Conservation (phyloP, 2,113 vertebrate genomes). For the Limnothrissa miodon region DNA sequence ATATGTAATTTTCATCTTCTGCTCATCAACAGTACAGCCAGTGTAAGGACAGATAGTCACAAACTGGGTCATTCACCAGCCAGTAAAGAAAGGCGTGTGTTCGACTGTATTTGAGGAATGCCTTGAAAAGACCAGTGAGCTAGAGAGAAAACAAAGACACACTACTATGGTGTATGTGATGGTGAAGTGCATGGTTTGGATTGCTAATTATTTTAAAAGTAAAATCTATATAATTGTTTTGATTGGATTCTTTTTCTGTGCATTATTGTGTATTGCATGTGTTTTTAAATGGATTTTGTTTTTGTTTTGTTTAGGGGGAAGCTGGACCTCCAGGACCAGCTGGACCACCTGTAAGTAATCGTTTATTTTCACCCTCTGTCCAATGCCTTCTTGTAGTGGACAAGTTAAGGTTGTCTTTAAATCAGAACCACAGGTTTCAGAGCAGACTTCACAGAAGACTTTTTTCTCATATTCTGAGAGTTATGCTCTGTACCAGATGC, state of each 20-base stretch:
- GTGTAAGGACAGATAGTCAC: not conserved
- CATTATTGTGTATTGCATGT: not conserved
- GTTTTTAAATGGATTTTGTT: conserved; percentile 26
- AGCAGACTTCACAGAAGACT: too few species aligned
- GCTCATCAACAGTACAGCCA: not conserved
- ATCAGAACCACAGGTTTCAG: too few species aligned
- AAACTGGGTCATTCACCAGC: not conserved
- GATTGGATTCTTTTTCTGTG: too few species aligned
- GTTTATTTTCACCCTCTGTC: not conserved
- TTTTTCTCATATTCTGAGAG: too few species aligned
- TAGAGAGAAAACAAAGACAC: too few species aligned
- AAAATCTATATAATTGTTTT: too few species aligned
- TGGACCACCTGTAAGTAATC: conserved; percentile 83
- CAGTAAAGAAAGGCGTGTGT: not conserved
- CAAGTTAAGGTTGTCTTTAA: too few species aligned
- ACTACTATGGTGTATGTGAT: not conserved
- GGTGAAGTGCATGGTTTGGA: not conserved
- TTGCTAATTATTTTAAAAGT: not conserved
- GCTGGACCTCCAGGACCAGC: conserved; percentile 83
- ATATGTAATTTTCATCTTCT: not conserved
- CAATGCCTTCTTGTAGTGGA: not conserved
- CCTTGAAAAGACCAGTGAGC: not conserved
- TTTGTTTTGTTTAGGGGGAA: conserved; percentile 75
- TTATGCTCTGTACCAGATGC: too few species aligned
- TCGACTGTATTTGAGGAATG: not conserved